phyloP scores from a whole-genome alignment of 2,888 invertebrate species.

The Miltochrista miniata region DNA sequence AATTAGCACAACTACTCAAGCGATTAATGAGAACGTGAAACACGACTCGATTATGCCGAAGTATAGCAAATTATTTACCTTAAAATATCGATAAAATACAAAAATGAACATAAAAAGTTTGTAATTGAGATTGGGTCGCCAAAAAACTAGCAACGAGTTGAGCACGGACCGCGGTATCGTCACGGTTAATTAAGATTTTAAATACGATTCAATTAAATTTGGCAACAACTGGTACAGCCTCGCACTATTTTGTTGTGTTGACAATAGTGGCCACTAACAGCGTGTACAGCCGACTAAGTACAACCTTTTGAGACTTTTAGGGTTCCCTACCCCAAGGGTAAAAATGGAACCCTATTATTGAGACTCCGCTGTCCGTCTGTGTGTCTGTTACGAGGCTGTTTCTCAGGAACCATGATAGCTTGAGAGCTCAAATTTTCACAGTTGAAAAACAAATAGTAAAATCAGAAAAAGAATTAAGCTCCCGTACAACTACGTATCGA shows the following conservation, averaged over 20 bases:
- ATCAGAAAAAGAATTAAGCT: too few species aligned
- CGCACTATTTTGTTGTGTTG: conserved; percentile 42
- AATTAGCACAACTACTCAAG: conserved; percentile 78
- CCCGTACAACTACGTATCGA: too few species aligned
- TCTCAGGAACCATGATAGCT: too few species aligned
- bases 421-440: too few species aligned
- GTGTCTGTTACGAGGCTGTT: too few species aligned
- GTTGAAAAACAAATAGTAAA: too few species aligned
- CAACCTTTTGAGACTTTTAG: conserved; percentile 53
- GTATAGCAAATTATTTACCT: conserved; percentile 71
- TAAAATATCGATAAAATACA: conserved; percentile 68
- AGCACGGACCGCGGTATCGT: conserved; percentile 54
- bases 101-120: conserved; percentile 59
- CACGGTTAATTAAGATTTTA: conserved; percentile 75
- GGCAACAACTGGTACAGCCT: conserved; percentile 52
- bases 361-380: too few species aligned
- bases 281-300: too few species aligned
- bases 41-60: conserved; percentile 65
- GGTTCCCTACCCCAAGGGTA: too few species aligned
- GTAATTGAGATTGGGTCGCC: conserved; percentile 66
- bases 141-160: conserved; percentile 67
- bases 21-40: conserved; percentile 80
- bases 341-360: too few species aligned
- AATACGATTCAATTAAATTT: conserved; percentile 74
- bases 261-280: conserved; percentile 35